These are phyloP conservation scores for Sebastes baramenuke DNA, from an alignment of 2,797 vertebrate species.

Conservation along the genomic window DNA sequence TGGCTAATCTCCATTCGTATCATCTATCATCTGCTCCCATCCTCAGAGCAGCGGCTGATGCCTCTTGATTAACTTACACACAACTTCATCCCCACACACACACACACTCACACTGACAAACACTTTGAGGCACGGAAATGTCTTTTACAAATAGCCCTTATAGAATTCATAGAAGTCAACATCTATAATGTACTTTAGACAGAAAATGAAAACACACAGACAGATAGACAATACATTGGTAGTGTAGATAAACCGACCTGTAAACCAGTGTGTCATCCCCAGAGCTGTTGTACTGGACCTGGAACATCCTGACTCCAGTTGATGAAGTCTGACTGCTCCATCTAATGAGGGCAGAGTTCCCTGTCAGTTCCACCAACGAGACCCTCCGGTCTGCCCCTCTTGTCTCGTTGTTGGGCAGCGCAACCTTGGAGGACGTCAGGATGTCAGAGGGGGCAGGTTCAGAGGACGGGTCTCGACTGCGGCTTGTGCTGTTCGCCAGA, in stretches of 20 bases:
- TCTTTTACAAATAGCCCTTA: neutral
- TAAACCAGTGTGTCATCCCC: slow-evolving; percentile 86
- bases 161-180: neutral
- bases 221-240: neutral
- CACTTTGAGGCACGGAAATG: neutral
- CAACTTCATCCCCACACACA: slow-evolving; percentile 14
- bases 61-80: slow-evolving; percentile 28
- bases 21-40: slow-evolving; percentile 55
- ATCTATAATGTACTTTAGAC: neutral
- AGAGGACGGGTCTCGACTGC: slow-evolving; percentile 77
- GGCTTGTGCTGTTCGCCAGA: slow-evolving; percentile 85
- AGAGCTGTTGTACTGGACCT: slow-evolving; percentile 89
- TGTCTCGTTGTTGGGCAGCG: slow-evolving; percentile 80
- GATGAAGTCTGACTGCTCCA: slow-evolving; percentile 82
- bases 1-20: slow-evolving; percentile 48
- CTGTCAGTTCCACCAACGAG: slow-evolving; percentile 81
- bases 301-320: slow-evolving; percentile 85
- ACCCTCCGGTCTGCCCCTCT: slow-evolving; percentile 78
- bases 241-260: slow-evolving; percentile 72
- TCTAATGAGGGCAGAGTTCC: slow-evolving; percentile 84
- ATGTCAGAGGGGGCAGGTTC: slow-evolving; percentile 84
- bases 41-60: slow-evolving; percentile 35
- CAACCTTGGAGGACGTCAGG: slow-evolving; percentile 81
- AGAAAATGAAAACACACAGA: neutral
- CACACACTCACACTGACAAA: neutral